Evolutionary conservation across 2,888 invertebrate species (phyloP).

Genomic region (Philereme vetulata): DNA sequence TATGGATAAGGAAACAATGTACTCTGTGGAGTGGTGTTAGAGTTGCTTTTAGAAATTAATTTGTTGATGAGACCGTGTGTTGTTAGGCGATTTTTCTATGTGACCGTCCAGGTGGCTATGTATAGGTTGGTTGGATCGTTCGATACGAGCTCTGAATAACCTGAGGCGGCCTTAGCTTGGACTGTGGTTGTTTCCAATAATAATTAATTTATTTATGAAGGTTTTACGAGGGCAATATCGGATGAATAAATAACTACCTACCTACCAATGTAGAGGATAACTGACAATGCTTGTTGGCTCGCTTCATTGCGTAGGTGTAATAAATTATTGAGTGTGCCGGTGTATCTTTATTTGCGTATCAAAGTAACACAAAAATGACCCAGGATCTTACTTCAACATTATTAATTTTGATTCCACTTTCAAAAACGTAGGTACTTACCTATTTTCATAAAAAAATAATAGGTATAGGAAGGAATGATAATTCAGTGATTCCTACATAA

Average conservation of each 20-base stretch:
- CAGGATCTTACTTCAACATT: no score
- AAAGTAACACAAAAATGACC: no score
- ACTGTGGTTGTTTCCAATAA: constrained; percentile 56
- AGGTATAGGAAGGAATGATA: no score
- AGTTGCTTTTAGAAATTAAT: constrained; percentile 51
- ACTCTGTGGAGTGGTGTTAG: constrained; percentile 54
- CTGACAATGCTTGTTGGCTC: constrained; percentile 12
- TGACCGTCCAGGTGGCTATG: constrained; percentile 83
- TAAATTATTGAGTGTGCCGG: not conserved
- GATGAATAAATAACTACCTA: constrained; percentile 30
- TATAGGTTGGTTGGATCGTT: constrained; percentile 73
- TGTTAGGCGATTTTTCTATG: constrained; percentile 71
- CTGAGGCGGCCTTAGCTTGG: constrained; percentile 65
- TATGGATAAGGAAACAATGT: constrained; percentile 44
- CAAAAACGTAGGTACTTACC: no score
- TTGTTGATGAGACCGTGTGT: constrained; percentile 54
- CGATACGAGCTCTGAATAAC: constrained; percentile 67
- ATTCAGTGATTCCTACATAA: no score
- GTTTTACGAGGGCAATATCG: constrained; percentile 54
- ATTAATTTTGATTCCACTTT: no score
- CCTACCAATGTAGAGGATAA: constrained; percentile 20
- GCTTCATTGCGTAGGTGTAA: constrained; percentile 4
- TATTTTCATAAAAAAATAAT: no score
- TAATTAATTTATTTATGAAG: constrained; percentile 68
- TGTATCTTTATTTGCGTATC: not conserved